Conservation (phyloP, 2,113 vertebrate species). For the Todiramphus saurophagus region DNA sequence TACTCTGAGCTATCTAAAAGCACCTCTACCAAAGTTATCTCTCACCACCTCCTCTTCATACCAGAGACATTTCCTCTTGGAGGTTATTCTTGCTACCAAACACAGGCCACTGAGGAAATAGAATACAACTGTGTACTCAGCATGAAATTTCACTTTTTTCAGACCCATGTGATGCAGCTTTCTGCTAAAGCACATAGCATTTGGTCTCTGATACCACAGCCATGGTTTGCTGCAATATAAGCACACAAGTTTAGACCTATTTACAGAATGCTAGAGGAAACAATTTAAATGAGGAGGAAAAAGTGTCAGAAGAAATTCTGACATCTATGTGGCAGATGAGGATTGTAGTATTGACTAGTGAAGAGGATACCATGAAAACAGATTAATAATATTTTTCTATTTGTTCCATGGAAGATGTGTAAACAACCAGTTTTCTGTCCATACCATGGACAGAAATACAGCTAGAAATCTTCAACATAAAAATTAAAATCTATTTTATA, state of each 20-base stretch:
- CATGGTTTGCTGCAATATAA: neutral
- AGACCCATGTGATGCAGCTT: neutral
- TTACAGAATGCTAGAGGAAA: neutral
- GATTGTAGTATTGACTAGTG: neutral
- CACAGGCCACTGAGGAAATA: neutral
- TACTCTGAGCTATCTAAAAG: neutral
- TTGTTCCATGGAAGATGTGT: neutral
- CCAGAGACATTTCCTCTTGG: neutral
- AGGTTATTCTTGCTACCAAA: neutral
- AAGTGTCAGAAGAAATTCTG: neutral
- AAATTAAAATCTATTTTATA: neutral
- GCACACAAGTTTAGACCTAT: neutral
- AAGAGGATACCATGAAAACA: neutral
- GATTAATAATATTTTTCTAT: neutral
- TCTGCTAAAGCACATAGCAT: neutral
- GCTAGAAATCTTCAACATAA: neutral
- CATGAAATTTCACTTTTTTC: neutral
- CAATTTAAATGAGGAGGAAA: neutral
- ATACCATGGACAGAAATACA: neutral
- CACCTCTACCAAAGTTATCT: neutral
- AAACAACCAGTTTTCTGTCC: neutral
- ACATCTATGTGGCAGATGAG: rapidly evolving
- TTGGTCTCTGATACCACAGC: neutral
- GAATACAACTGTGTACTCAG: neutral
- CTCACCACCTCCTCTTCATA: neutral